Conservation (phyloP, 2,888 invertebrate species). For the Neoaliturus tenellus region DNA sequence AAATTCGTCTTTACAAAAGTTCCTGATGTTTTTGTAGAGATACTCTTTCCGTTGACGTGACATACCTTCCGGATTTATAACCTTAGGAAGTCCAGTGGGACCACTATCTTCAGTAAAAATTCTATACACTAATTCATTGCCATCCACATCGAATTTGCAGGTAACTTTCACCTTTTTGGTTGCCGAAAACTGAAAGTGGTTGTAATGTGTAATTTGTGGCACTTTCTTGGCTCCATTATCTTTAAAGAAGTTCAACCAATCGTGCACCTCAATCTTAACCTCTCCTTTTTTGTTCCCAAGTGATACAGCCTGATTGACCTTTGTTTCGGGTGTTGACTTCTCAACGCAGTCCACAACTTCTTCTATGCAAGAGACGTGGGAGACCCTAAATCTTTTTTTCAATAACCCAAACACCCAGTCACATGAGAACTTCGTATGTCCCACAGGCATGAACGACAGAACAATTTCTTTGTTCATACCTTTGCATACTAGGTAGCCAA, state of each 20-base stretch:
- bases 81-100: too few relatives aligned
- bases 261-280: neutral
- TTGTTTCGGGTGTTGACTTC: slow-evolving; percentile 39
- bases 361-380: neutral
- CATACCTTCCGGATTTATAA: too few relatives aligned
- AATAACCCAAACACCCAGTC: slow-evolving; percentile 53
- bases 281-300: slow-evolving; percentile 25
- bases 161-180: neutral
- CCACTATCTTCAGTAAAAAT: too few relatives aligned
- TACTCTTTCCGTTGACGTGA: too few relatives aligned
- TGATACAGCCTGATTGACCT: slow-evolving; percentile 19
- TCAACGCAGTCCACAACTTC: slow-evolving; percentile 36
- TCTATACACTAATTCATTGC: too few relatives aligned
- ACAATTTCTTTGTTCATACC: slow-evolving; percentile 16
- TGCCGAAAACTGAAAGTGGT: neutral
- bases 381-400: slow-evolving; percentile 38
- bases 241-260: slow-evolving; percentile 24
- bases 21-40: neutral
- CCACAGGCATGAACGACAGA: slow-evolving; percentile 53
- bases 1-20: neutral
- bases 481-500: neutral
- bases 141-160: too few relatives aligned
- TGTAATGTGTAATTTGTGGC: neutral
- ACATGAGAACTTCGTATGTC: slow-evolving; percentile 54
- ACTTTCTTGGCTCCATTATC: neutral